Conservation (phyloP, 2,888 invertebrate species). For the Amiota communis region DNA sequence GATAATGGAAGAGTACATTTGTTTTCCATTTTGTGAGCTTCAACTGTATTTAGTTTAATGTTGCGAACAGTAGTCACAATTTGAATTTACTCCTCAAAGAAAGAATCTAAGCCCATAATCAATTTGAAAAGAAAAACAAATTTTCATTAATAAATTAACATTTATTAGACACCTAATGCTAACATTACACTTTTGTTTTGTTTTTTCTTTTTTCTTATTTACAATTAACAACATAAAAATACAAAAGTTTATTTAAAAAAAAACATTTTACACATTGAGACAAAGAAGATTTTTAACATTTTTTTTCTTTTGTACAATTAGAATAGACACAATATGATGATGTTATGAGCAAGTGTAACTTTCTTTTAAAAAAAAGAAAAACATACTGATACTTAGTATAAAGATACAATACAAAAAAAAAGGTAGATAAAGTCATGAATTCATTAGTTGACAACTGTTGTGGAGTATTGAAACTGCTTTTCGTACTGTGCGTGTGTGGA, state of each 20-base stretch:
- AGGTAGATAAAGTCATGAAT: background rate
- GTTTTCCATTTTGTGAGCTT: too few species aligned
- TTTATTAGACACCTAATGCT: constrained; percentile 30
- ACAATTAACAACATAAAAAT: constrained; percentile 19
- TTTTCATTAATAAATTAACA: constrained; percentile 34
- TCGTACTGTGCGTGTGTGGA: background rate
- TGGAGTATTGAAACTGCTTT: constrained; percentile 11
- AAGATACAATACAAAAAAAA: constrained; percentile 12
- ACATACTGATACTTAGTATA: background rate
- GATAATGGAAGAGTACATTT: too few species aligned
- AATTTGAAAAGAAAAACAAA: constrained; percentile 2
- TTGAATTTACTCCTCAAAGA: too few species aligned
- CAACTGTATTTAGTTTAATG: too few species aligned
- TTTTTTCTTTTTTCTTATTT: constrained; percentile 27
- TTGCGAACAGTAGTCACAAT: too few species aligned
- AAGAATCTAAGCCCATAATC: background rate
- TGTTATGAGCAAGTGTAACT: constrained; percentile 2
- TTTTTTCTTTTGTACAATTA: constrained; percentile 33
- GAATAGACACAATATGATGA: constrained; percentile 8
- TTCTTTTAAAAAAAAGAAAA: too few species aligned
- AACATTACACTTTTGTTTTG: constrained; percentile 17
- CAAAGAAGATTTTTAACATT: constrained; percentile 12
- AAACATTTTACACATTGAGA: constrained; percentile 1
- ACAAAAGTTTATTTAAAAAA: constrained; percentile 6
- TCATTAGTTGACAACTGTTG: constrained; percentile 17